Evolutionary conservation across 64 coral and sea anemone species (phyloP).

Genomic region (Orbicella faveolata): DNA sequence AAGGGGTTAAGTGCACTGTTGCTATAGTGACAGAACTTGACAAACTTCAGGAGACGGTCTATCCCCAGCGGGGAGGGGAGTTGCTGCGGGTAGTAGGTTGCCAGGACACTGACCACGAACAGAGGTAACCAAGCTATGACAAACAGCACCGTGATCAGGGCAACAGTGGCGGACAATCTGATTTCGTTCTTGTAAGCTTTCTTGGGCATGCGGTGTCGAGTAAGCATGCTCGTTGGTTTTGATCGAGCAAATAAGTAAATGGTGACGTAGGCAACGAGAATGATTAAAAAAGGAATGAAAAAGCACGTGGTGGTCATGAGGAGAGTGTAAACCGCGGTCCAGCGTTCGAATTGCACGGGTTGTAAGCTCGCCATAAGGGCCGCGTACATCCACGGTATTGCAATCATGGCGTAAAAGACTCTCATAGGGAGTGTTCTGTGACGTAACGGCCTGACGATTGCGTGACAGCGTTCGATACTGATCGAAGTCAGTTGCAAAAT

Average conservation of each 20-base stretch:
- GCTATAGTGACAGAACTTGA: constrained; percentile 74
- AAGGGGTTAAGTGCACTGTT: constrained; percentile 67
- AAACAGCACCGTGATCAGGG: constrained; percentile 63
- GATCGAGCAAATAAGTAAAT: constrained; percentile 51
- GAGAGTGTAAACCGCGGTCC: constrained; percentile 66
- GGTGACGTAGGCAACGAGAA: constrained; percentile 58
- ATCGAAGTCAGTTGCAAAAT: constrained; percentile 87
- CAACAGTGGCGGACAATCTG: constrained; percentile 58
- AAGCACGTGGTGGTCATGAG: constrained; percentile 70
- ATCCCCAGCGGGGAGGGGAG: constrained; percentile 37
- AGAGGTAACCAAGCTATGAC: constrained; percentile 67
- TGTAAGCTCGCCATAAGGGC: constrained; percentile 57
- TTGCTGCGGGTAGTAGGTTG: constrained; percentile 44
- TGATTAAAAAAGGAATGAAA: constrained; percentile 70
- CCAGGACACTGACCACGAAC: constrained; percentile 42
- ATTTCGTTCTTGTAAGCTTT: constrained; percentile 51
- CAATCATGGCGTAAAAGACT: constrained; percentile 72
- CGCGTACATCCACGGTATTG: constrained; percentile 72
- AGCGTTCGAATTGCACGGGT: constrained; percentile 48
- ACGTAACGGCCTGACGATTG: constrained; percentile 76
- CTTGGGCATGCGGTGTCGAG: constrained; percentile 29
- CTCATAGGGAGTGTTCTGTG: constrained; percentile 60
- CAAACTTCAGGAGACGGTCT: constrained; percentile 49
- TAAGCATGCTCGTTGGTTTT: constrained; percentile 3
- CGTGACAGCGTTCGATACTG: constrained; percentile 84